Conservation (phyloP, 2,888 invertebrate species). For the Agrilus mali region DNA sequence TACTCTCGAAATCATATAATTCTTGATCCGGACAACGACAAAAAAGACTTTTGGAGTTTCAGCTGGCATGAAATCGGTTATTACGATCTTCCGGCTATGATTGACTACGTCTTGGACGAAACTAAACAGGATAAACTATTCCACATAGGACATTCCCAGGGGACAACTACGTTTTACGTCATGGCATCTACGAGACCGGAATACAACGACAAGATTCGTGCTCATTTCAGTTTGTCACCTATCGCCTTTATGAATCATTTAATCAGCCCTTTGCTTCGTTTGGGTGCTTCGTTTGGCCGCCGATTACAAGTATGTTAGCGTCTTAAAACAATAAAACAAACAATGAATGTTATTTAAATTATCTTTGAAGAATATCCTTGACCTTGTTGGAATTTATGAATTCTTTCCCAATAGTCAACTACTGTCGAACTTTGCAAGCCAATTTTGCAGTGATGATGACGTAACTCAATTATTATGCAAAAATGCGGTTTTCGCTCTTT, state of each 20-base stretch:
- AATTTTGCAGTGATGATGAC: conserved; percentile 43
- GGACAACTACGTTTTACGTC: conserved; percentile 56
- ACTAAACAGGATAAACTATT: conserved; percentile 45
- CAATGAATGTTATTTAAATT: conserved; percentile 11
- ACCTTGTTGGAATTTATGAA: conserved; percentile 42
- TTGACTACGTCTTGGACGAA: conserved; percentile 52
- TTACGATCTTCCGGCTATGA: conserved; percentile 67
- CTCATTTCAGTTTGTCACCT: conserved; percentile 57
- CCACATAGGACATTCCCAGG: conserved; percentile 42
- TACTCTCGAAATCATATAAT: conserved; percentile 40
- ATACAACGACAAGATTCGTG: conserved; percentile 52
- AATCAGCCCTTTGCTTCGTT: conserved; percentile 23
- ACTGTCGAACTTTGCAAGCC: conserved; percentile 37
- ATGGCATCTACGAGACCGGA: conserved; percentile 51
- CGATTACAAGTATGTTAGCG: conserved; percentile 38
- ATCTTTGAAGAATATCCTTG: conserved; percentile 26
- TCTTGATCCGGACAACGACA: conserved; percentile 14
- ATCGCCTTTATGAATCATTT: conserved; percentile 44
- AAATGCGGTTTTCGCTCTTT: conserved; percentile 52
- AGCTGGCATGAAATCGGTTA: conserved; percentile 77
- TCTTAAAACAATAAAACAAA: conserved; percentile 15
- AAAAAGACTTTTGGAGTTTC: conserved; percentile 25
- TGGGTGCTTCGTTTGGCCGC: conserved; percentile 22
- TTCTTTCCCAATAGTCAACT: conserved; percentile 47
- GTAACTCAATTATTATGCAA: conserved; percentile 47